Percentiles rank a stretch among this genome's conserved stretches.
phyloP scores from a whole-genome alignment of 2,113 vertebrate species.

The Emydocephalus ijimae region DNA sequence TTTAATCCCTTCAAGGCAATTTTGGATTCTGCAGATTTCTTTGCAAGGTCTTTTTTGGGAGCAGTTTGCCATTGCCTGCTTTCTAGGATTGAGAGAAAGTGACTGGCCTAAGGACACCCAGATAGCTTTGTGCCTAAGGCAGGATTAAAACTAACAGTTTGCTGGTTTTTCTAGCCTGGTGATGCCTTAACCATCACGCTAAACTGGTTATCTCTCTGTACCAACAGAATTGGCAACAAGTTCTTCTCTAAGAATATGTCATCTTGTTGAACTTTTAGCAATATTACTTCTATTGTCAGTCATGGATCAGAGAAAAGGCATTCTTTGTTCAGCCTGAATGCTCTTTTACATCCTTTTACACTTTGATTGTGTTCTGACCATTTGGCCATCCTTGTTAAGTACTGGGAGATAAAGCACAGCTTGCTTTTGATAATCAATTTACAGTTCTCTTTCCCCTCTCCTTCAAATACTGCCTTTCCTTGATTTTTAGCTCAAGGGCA shows the following conservation, averaged over 20 bases:
- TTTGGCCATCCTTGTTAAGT: not conserved
- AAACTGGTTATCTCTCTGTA: not conserved
- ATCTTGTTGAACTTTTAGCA: not conserved
- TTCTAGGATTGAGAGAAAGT: not conserved
- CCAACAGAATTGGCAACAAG: not conserved
- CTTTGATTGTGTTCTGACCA: not conserved
- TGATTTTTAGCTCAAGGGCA: constrained; percentile 14
- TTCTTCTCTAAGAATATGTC: not conserved
- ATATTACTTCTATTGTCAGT: not conserved
- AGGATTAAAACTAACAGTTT: not conserved
- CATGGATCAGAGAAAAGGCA: not conserved
- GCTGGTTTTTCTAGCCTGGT: not conserved
- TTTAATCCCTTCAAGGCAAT: not conserved
- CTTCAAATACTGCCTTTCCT: not conserved
- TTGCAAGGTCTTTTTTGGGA: not conserved
- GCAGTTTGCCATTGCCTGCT: not conserved
- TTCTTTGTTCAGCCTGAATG: not conserved
- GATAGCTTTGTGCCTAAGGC: not conserved
- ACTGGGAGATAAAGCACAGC: not conserved
- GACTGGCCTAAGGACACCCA: not conserved
- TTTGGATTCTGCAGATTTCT: not conserved
- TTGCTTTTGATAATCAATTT: not conserved
- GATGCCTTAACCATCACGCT: not conserved
- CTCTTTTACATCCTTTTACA: not conserved
- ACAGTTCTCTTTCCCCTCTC: not conserved